Evolutionary conservation across 2,888 invertebrate genomes (phyloP), one percentile per base, ranked within the genome.

Genomic region (Drosophila vallismaia): DNA sequence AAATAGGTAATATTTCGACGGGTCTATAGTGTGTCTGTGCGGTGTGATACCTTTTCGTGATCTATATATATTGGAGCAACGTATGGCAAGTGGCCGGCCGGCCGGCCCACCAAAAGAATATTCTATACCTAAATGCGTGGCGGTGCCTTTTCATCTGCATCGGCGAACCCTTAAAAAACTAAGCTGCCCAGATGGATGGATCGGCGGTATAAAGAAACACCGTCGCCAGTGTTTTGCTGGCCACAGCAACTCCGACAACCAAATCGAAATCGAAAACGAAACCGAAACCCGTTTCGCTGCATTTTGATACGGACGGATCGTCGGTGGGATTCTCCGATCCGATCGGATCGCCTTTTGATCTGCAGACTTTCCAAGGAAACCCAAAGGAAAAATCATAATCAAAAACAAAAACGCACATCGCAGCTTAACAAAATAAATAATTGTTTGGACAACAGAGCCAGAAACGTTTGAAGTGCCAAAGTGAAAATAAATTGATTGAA

Each of bases 101-200:
- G 84, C 83, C 86, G 88, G 88, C 88, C 88, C 71, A 55, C 88
- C 69, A 54, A 59, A 49, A 51, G 51, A 62, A 36, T 57, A 29
- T 52, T 19, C 19, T 19, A 29, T 28, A 54, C 48, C 12, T 36
- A 74, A 56, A 68, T 68, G 76, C 74, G 44, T 70, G 84, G 78
- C 86, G 81, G 86, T 75, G 75, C 60, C 73, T 69, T 86, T 86
- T 82, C 74, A 86, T 84, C 76, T 84, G 69, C 51, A 57, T 62
- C 46, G 58, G 54, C 40, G 60, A 52, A 56, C 71, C 80, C 66
- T 75, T 75, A 77, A 86, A 76, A 73, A 71, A 72, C 67, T 70
- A 77, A 75, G 77, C 86, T 76, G 76, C 75, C 73, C 76, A 81
- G 86, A 82, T 82, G 86, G 86, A 83, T 83, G 82, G 81, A 78